Evolutionary conservation across 2,113 vertebrate species (phyloP).

Genomic region (Anoura caudifer): DNA sequence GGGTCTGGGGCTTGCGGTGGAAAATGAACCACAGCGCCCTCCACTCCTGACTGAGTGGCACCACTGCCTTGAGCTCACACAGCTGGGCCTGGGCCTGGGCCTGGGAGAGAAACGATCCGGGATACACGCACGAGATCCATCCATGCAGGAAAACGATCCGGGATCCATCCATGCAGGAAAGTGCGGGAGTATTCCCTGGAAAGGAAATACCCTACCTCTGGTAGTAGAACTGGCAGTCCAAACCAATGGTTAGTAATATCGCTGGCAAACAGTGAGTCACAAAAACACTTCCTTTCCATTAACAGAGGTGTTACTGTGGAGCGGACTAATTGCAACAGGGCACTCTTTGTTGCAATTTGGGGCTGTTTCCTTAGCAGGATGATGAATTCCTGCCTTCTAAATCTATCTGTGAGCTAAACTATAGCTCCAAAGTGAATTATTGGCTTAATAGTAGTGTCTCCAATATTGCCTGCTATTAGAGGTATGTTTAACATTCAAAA

Average conservation of each 20-base stretch:
- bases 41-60: neutral
- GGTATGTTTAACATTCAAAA: neutral
- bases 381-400: constrained; percentile 32
- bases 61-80: neutral
- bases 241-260: constrained; percentile 40
- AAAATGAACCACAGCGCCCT: neutral
- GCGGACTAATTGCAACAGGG: constrained; percentile 51
- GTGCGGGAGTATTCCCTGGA: neutral
- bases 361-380: neutral
- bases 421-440: neutral
- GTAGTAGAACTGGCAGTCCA: neutral
- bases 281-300: constrained; percentile 57
- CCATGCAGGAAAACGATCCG: neutral
- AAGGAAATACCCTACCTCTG: neutral
- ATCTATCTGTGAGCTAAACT: neutral
- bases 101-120: neutral
- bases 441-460: neutral
- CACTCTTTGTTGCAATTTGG: constrained; percentile 27
- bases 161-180: neutral
- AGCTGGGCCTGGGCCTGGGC: neutral
- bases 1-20: neutral
- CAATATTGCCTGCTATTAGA: neutral
- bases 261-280: constrained; percentile 51
- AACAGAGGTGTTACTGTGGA: constrained; percentile 68
- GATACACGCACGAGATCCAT: neutral